Evolutionary conservation across 2,888 invertebrate species (phyloP), one percentile per base, ranked within the genome.

Genomic region (Heterodera filipjevi): DNA sequence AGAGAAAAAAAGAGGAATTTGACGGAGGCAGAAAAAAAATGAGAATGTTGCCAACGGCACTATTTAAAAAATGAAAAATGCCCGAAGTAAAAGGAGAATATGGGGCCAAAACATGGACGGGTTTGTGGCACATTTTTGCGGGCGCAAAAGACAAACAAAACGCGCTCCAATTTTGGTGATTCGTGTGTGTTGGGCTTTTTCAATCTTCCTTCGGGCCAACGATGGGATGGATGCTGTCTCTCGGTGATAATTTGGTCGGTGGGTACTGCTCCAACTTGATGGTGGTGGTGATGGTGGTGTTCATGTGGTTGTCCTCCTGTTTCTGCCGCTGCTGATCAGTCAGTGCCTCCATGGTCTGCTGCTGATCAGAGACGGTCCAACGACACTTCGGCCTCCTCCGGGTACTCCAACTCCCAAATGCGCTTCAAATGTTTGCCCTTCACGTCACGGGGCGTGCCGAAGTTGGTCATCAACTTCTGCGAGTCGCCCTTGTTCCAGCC

Each of bases 401-500:
- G 87, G 77, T 88, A 88, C 81, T 87, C 87, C 80, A 88, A 80
- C 75, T 88, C 88, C 88, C 88, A 88, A 82, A 88, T 87, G 81
- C 88, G 75, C 35, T 75, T 75, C 35, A 75, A 75, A 35, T 75
- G 75, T 27, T 64, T 75, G 53, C 75, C 75, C 82, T 83, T 72
- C 68, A 89, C 89, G 84, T 89, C 89, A 80, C 89, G 84, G 44
- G 86, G 85, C 30, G 87, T 84, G 79, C 89, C 89, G 84, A 89
- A 89, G 76, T 83, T 82, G 77, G 89, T 89, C 85, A 85, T 86
- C 71, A 83, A 81, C 84, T 86, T 87, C 84, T 89, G 89, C 22
- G 88, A 88, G 83, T 89, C 89, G 53, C 83, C 89, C 83, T 84
- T 86, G 82, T 89, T 89, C 89, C 89, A 89, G 78, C 89, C 89